These are phyloP conservation scores for Hiodon alosoides DNA, from an alignment of 2,113 vertebrate species.

Conservation along the genomic window DNA sequence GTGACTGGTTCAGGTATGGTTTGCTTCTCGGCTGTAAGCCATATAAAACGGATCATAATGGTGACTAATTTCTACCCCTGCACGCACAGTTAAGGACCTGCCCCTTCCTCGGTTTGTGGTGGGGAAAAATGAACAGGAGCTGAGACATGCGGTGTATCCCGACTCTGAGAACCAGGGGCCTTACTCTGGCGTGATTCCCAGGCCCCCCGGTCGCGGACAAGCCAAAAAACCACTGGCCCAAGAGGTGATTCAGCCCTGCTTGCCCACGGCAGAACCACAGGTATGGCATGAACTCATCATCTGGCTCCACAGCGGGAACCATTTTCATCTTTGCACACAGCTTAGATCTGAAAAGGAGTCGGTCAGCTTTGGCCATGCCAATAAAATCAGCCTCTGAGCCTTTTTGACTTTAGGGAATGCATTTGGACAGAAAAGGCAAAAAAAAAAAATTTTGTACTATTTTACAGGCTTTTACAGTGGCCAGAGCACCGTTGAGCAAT, in stretches of 20 bases:
- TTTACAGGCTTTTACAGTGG: too few species aligned
- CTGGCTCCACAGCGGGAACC: not conserved
- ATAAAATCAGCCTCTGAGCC: too few species aligned
- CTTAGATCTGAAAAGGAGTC: too few species aligned
- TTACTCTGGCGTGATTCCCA: conserved; percentile 86
- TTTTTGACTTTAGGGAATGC: too few species aligned
- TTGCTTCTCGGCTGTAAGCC: too few species aligned
- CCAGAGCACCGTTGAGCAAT: too few species aligned
- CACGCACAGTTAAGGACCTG: conserved; percentile 82
- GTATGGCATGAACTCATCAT: not conserved
- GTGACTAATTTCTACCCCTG: not conserved
- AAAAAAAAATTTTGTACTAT: too few species aligned
- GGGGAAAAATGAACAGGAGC: conserved; percentile 89
- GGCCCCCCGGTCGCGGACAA: conserved; percentile 82
- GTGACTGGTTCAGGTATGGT: not conserved
- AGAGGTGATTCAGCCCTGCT: conserved; percentile 77
- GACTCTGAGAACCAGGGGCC: conserved; percentile 85
- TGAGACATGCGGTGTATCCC: conserved; percentile 77
- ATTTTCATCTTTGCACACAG: not conserved
- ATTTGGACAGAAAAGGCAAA: too few species aligned
- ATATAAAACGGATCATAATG: too few species aligned
- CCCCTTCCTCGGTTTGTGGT: conserved; percentile 87
- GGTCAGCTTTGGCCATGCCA: too few species aligned
- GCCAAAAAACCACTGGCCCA: conserved; percentile 89
- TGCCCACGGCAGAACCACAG: conserved; percentile 42